These are phyloP conservation scores for Limnephilus rhombicus DNA, from an alignment of 2,888 invertebrate genomes.

Conservation along the genomic window DNA sequence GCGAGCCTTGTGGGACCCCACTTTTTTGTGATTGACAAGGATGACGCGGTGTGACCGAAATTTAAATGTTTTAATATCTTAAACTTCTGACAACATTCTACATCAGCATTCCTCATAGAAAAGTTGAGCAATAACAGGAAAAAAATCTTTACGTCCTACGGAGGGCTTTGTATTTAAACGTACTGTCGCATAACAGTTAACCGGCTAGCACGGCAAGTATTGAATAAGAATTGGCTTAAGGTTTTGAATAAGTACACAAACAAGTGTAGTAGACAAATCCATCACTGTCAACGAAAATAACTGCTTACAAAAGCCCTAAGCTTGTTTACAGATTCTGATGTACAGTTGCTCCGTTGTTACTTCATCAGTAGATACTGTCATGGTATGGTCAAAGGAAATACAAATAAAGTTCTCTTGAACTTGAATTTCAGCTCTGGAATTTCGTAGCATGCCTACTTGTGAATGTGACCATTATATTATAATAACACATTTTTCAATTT, in stretches of 20 bases:
- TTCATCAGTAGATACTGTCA: too few relatives aligned
- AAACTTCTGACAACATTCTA: background rate
- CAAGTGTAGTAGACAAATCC: slow-evolving; percentile 4
- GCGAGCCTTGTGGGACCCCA: too few relatives aligned
- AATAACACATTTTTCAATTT: too few relatives aligned
- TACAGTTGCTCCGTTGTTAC: background rate
- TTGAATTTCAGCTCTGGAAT: too few relatives aligned
- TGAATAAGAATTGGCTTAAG: slow-evolving; percentile 23
- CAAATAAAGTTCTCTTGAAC: too few relatives aligned
- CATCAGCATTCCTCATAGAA: background rate
- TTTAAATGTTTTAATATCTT: background rate
- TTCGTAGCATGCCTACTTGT: too few relatives aligned
- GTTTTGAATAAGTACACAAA: background rate
- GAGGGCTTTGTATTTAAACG: background rate
- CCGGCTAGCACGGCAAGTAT: background rate
- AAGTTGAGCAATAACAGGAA: background rate
- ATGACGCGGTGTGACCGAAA: background rate
- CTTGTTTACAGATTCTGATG: background rate
- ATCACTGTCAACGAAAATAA: slow-evolving; percentile 22
- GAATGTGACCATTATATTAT: too few relatives aligned
- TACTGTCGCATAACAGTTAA: background rate
- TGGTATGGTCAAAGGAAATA: too few relatives aligned
- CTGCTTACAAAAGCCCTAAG: background rate
- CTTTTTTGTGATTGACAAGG: too few relatives aligned
- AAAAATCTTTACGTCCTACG: background rate